Evolutionary conservation across 2,888 invertebrate species (phyloP), one percentile per base, ranked within the genome.

Genomic region (Hemicrepidius hirtus): DNA sequence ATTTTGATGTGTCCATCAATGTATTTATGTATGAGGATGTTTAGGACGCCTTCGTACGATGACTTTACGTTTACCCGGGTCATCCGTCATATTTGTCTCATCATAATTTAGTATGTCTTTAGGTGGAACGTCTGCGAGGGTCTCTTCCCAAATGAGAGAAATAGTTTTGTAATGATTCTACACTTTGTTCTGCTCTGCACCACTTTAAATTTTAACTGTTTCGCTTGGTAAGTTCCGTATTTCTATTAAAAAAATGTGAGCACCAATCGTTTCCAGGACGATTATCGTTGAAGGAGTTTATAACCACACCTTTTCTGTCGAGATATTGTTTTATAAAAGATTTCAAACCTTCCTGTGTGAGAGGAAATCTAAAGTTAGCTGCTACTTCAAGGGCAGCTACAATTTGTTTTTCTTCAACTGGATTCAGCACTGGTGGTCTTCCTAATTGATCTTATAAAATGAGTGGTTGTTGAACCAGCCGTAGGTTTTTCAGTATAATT

Each of bases 1-100:
- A 64, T 57, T 76, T 75, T 20, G 73, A 68, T 12, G 68, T 65
- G 57, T 78, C 73, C 35, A 74, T 76, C 7, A 76, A n/a, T n/a
- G n/a, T n/a, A n/a, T n/a, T n/a, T n/a, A 55, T 41, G 67, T 49
- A 60, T 73, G 71, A 10, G 72, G 72, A 60, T 75, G 72, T 21
- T 53, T 53, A 2, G 53, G 10, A 5, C 67, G 55, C 62, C 70
- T 68, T 71, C 63, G 70, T 13, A 69, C 73, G 50, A 79, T 60
- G 13, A 76, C 73, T 40, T 57, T 21, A 53, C 55, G 75, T 63
- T 62, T 59, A 1, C 79, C 80, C 21, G 81, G 80, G 69, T 84
- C 80, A 74, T 82, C 82, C 13, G 74, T 71, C 16, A 84, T 74
- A 63, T 81, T 82, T n/a, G 80, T 83, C 71, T 84, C 81, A 70